Evolutionary conservation across 2,888 invertebrate species (phyloP), one percentile per base, ranked within the genome.

Genomic region (Tetragnatha montana): DNA sequence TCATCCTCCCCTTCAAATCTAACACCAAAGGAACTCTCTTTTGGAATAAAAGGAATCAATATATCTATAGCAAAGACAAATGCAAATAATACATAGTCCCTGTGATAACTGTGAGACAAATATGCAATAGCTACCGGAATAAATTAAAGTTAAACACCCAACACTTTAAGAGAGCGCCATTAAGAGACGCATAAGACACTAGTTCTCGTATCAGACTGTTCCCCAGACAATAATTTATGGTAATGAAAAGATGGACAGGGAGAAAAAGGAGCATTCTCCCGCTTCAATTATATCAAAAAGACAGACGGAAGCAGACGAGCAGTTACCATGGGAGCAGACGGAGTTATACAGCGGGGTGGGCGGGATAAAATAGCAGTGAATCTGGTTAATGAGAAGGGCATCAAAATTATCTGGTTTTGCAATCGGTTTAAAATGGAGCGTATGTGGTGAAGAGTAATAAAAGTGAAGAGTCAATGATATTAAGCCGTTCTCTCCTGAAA

Each of bases 291-390:
- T 35, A 35, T 60, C 17, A 10, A 60, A 60, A 60, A 60, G 60
- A 60, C 17, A 60, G 60, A 60, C 60, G 60, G 60, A 60, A 17
- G 60, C 60, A 60, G 60, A 60, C 60, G 60, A 60, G 60, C 60
- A 60, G 75, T 75, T 75, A 12, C 83, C 68, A 75, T 83, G 51
- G 74, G 51, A 83, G 47, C 83, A 83, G 83, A 83, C 83, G 10
- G 19, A 8, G 60, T 60, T n/a, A 60, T 10, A 60, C 17, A 60
- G 60, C 6, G 14, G 60, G 60, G 60, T 60, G 60, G 60, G 60
- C 17, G 60, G 60, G 60, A 60, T 60, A 17, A 60, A 60, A 60
- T 60, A 60, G 60, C 60, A 60, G 60, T 60, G 12, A 60, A 17
- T 60, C 12, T 60, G 10, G 17, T 60, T 60, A 60, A 60, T 6